phyloP scores from a whole-genome alignment of 1,140 invertebrate genomes.

The Diuraphis noxia region DNA sequence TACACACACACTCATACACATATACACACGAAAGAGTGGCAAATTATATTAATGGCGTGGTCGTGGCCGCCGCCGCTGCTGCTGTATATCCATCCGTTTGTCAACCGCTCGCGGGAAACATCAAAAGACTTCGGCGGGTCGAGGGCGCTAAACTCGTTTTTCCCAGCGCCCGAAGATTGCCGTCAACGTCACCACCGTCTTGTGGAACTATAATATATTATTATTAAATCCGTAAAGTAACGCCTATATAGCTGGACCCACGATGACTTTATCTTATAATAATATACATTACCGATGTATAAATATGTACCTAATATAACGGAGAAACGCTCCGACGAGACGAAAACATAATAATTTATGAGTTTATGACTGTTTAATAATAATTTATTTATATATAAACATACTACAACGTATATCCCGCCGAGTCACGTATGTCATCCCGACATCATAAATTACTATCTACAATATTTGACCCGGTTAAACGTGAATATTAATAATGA shows the following conservation, averaged over 20 bases:
- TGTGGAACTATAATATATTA: not conserved
- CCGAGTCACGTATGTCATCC: not conserved
- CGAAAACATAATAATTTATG: not conserved
- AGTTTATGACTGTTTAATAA: too few relatives aligned
- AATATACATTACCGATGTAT: not conserved
- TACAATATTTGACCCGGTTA: not conserved
- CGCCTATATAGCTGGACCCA: not conserved
- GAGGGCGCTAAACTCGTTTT: conserved; percentile 33
- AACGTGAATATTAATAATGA: not conserved
- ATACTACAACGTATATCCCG: not conserved
- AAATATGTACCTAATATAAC: not conserved
- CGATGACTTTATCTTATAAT: not conserved
- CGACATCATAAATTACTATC: not conserved
- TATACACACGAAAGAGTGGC: not conserved
- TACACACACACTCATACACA: too few relatives aligned
- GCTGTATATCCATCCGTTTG: not conserved
- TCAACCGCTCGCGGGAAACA: conserved; percentile 18
- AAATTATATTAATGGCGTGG: not conserved
- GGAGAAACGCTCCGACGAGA: not conserved
- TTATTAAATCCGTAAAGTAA: not conserved
- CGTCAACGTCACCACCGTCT: not conserved
- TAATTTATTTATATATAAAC: too few relatives aligned
- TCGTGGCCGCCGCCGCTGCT: not conserved
- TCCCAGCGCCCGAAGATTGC: not conserved
- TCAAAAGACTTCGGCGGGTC: not conserved